A percentile compares a stretch with the other conserved stretches of the same genome.
Evolutionary conservation across 2,113 vertebrate species (phyloP).

Genomic region (Cisticola juncidis): DNA sequence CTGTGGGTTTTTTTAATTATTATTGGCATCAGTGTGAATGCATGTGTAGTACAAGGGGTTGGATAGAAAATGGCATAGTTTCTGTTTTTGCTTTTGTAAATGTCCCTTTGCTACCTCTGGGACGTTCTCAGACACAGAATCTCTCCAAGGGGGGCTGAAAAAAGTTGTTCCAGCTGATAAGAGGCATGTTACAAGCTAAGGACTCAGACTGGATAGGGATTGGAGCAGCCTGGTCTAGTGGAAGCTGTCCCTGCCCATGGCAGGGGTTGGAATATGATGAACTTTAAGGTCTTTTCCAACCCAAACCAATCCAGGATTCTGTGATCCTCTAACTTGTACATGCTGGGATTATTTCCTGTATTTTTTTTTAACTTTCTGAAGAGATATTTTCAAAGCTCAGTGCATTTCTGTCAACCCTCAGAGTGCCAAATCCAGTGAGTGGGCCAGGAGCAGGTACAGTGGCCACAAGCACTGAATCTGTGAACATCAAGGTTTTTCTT

Average conservation of each 20-base stretch:
- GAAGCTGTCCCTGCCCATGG: not conserved
- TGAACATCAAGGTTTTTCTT: not conserved
- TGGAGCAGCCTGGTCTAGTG: not conserved
- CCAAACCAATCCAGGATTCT: not conserved
- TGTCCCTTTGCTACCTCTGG: not conserved
- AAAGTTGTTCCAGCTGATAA: not conserved
- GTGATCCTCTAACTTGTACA: not conserved
- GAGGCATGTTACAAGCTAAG: not conserved
- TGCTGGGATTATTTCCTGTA: not conserved
- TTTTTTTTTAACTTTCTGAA: not conserved
- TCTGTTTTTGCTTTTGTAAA: not conserved
- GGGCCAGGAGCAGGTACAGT: not conserved
- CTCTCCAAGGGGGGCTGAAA: not conserved
- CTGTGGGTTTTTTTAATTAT: fast-evolving
- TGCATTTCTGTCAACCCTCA: not conserved
- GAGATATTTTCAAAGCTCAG: not conserved
- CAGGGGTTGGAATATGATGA: not conserved
- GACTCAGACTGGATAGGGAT: fast-evolving
- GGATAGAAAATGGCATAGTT: not conserved
- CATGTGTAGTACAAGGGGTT: not conserved
- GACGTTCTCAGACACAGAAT: not conserved
- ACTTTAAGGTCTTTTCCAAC: not conserved
- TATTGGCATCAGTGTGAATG: not conserved
- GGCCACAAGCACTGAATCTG: not conserved
- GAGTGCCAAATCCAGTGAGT: too few species aligned